phyloP scores from a whole-genome alignment of 2,113 vertebrate species.

The Myocastor coypus region DNA sequence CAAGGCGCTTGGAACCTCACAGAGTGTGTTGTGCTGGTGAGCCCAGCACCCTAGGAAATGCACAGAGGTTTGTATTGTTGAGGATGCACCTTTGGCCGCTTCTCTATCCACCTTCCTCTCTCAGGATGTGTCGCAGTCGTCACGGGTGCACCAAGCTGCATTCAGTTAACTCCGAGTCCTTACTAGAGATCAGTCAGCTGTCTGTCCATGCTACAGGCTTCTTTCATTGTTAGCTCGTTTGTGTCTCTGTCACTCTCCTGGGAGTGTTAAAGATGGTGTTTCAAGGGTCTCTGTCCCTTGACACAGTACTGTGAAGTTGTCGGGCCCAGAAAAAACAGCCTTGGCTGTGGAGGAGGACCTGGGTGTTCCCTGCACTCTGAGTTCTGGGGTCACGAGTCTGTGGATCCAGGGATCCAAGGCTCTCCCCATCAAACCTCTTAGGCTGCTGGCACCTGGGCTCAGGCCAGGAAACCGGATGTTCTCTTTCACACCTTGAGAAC shows the following conservation, averaged over 20 bases:
- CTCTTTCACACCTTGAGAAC: neutral
- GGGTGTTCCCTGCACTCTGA: neutral
- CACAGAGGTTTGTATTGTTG: rapidly evolving
- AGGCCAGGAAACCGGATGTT: rapidly evolving
- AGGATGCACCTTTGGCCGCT: rapidly evolving
- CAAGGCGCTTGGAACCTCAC: neutral
- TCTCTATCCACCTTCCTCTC: neutral
- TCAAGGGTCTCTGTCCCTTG: rapidly evolving
- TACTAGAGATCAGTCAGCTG: rapidly evolving
- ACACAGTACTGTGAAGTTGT: neutral
- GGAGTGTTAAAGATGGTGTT: rapidly evolving
- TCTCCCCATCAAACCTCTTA: rapidly evolving
- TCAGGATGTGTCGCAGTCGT: neutral
- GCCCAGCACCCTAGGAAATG: neutral
- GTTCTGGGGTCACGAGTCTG: rapidly evolving
- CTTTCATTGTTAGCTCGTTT: rapidly evolving
- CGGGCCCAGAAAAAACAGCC: neutral
- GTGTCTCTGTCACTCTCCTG: neutral
- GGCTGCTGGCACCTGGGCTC: neutral
- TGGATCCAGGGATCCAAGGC: neutral
- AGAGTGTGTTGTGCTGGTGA: rapidly evolving
- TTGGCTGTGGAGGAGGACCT: neutral
- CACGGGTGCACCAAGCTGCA: neutral
- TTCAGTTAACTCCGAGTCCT: neutral
- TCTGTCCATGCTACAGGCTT: neutral